Conservation (phyloP, 1,140 invertebrate genomes). For the Aradophagus sp. region DNA sequence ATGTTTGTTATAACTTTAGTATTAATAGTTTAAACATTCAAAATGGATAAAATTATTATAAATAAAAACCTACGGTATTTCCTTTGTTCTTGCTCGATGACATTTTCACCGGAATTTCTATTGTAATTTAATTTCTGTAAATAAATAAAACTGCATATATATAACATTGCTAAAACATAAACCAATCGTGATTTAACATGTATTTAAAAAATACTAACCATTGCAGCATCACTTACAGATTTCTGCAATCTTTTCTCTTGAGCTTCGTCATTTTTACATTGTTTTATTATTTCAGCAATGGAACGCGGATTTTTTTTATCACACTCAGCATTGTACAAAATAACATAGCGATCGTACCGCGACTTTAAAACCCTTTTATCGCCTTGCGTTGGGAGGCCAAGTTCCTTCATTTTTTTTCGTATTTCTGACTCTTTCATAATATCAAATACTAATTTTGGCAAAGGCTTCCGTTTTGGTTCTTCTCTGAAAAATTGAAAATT, state of each 20-base stretch:
- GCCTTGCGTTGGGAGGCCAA: slow-evolving; percentile 73
- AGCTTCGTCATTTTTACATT: slow-evolving; percentile 73
- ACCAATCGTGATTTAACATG: no score
- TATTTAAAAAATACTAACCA: no score
- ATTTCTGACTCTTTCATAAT: slow-evolving; percentile 77
- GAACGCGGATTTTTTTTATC: slow-evolving; percentile 72
- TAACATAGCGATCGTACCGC: slow-evolving; percentile 71
- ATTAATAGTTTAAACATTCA: no score
- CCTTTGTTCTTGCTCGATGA: no score
- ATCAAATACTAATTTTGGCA: slow-evolving; percentile 77
- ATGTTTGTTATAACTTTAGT: no score
- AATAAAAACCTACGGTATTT: no score
- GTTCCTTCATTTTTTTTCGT: slow-evolving; percentile 74
- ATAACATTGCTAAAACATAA: no score
- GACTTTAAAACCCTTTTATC: slow-evolving; percentile 72
- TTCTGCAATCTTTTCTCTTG: slow-evolving; percentile 63
- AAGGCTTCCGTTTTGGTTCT: slow-evolving; percentile 64
- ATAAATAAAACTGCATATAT: no score
- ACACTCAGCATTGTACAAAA: slow-evolving; percentile 75
- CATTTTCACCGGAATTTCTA: no score
- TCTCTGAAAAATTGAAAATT: slow-evolving; percentile 49
- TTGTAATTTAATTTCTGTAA: no score
- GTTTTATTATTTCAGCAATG: slow-evolving; percentile 69
- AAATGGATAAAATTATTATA: no score
- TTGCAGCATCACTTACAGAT: no score